These are phyloP conservation scores for Drosophila merina DNA, from an alignment of 2,888 invertebrate species.

Conservation along the genomic window DNA sequence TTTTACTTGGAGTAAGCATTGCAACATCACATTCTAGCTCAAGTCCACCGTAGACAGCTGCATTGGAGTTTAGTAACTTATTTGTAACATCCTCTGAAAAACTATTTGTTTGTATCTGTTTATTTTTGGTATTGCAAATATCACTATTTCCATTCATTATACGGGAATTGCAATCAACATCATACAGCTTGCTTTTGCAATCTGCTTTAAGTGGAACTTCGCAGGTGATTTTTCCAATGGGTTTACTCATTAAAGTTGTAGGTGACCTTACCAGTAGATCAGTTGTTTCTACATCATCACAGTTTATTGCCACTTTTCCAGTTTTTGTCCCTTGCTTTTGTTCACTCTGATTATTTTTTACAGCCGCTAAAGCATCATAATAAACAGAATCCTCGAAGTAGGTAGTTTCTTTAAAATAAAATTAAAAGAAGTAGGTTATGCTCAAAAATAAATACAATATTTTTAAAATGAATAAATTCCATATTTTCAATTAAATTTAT, in stretches of 20 bases:
- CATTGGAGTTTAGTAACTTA: not conserved
- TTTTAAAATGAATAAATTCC: no score
- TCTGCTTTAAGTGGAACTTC: constrained; percentile 22
- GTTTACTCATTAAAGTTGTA: constrained; percentile 22
- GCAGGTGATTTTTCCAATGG: constrained; percentile 19
- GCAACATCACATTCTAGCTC: constrained; percentile 34
- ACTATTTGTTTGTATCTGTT: not conserved
- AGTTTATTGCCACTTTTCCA: constrained; percentile 44
- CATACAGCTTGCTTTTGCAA: constrained; percentile 14
- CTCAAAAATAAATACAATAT: not conserved
- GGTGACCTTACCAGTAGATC: constrained; percentile 24
- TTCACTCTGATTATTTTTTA: constrained; percentile 57
- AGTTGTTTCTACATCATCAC: constrained; percentile 47
- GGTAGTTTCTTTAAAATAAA: constrained; percentile 84
- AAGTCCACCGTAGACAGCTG: constrained; percentile 1
- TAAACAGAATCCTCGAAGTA: constrained; percentile 91
- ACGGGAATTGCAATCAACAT: constrained; percentile 18
- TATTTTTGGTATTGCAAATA: not conserved
- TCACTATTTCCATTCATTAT: constrained; percentile 42
- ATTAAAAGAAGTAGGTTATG: not conserved
- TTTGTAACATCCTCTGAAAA: constrained; percentile 20
- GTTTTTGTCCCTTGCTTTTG: constrained; percentile 11
- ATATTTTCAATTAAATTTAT: no score
- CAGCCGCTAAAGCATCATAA: constrained; percentile 90
- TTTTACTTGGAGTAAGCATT: constrained; percentile 85